Conservation (phyloP, 2,888 invertebrate species). For the Notodonta ziczac region DNA sequence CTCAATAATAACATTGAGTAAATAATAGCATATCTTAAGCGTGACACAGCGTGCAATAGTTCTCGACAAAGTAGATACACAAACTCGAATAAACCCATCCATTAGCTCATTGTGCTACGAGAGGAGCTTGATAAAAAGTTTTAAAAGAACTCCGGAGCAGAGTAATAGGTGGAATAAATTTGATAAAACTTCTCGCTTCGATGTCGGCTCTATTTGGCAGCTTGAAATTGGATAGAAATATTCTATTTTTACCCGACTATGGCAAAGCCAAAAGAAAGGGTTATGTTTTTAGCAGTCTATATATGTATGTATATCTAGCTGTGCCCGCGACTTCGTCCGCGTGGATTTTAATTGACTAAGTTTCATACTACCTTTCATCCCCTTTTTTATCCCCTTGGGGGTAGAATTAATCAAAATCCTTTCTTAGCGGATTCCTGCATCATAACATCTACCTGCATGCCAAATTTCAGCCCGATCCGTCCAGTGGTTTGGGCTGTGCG, state of each 20-base stretch:
- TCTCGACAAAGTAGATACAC: conserved; percentile 30
- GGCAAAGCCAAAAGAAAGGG: too few species aligned
- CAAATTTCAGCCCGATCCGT: too few species aligned
- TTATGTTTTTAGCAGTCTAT: too few species aligned
- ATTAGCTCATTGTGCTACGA: conserved; percentile 51
- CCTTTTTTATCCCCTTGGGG: too few species aligned
- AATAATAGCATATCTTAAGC: neutral
- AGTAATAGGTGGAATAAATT: conserved; percentile 60
- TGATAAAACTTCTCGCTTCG: conserved; percentile 45
- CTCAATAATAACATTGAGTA: neutral
- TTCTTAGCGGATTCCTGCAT: too few species aligned
- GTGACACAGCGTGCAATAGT: conserved; percentile 7
- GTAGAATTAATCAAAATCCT: too few species aligned
- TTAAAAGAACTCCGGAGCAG: conserved; percentile 40
- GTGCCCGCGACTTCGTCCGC: too few species aligned
- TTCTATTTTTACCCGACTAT: neutral
- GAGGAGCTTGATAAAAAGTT: conserved; percentile 38
- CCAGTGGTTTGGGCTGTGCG: too few species aligned
- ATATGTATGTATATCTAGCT: too few species aligned
- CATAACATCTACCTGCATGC: too few species aligned
- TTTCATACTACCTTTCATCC: too few species aligned
- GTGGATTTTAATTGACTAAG: too few species aligned
- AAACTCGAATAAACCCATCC: conserved; percentile 41
- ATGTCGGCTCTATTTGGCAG: neutral
- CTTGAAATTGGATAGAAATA: neutral